A percentile compares a stretch with the other conserved stretches of the same genome.
Conservation (phyloP, 2,113 vertebrate species). For the Andinoacara biseriatus region DNA sequence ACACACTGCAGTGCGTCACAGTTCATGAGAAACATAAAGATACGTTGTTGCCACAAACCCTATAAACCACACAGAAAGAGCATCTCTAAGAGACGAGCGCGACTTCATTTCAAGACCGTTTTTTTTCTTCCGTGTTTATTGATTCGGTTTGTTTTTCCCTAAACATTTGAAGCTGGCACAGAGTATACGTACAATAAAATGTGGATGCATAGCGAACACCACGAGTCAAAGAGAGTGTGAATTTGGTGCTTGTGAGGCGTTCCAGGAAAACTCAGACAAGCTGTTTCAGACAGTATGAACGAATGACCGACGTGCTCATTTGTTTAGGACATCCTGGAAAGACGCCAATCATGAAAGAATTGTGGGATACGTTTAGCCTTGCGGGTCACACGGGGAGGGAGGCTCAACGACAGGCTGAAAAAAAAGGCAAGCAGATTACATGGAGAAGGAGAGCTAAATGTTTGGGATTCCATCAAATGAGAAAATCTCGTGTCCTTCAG, state of each 20-base stretch:
- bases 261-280: not conserved
- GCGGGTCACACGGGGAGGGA: not conserved
- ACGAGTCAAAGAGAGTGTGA: not conserved
- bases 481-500: not conserved
- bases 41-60: not conserved
- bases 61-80: conserved; percentile 2
- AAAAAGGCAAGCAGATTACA: too few relatives aligned
- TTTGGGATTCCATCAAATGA: not conserved
- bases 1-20: too few relatives aligned
- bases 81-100: not conserved
- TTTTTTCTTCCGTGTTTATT: not conserved
- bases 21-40: not conserved
- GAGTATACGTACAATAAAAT: too few relatives aligned
- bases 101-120: not conserved
- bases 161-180: not conserved
- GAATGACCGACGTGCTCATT: not conserved
- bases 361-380: not conserved
- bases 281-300: not conserved
- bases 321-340: not conserved
- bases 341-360: not conserved
- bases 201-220: too few relatives aligned
- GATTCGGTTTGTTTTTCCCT: not conserved
- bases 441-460: not conserved
- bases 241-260: not conserved
- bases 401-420: not conserved